phyloP scores from a whole-genome alignment of 2,797 vertebrate genomes.

The Dendrocincla fuliginosa region DNA sequence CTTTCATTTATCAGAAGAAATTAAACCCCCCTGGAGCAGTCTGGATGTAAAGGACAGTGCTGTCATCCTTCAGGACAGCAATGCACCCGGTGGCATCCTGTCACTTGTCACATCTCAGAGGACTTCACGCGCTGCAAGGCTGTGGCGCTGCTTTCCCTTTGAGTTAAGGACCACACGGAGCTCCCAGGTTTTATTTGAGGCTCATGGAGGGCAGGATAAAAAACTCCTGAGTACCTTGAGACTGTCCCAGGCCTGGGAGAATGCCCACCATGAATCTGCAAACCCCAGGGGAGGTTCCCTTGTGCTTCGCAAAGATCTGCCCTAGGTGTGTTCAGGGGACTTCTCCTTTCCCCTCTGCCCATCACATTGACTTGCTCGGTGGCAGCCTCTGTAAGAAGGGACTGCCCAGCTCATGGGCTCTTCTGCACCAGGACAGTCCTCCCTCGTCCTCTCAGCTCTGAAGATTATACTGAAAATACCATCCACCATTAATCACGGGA shows the following conservation, averaged over 20 bases:
- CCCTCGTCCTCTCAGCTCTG: not conserved
- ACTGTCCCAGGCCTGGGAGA: not conserved
- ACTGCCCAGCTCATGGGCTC: not conserved
- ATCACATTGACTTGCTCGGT: accelerated
- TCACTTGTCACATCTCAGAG: not conserved
- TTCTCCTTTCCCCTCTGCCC: not conserved
- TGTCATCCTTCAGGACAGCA: not conserved
- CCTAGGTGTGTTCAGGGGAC: not conserved
- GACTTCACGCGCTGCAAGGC: not conserved
- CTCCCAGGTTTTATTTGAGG: not conserved
- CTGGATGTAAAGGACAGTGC: not conserved
- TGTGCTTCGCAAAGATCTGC: not conserved
- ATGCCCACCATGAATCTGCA: accelerated
- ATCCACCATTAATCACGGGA: not conserved
- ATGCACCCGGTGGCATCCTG: accelerated
- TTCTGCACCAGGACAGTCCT: not conserved
- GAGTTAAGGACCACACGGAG: not conserved
- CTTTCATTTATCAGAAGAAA: constrained; percentile 17
- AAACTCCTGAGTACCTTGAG: accelerated
- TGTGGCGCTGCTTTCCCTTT: not conserved
- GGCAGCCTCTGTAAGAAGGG: not conserved
- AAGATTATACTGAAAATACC: not conserved
- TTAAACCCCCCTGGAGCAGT: not conserved
- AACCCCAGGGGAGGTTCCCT: not conserved
- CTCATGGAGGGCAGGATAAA: not conserved